Evolutionary conservation across 2,113 vertebrate species (phyloP).

Genomic region (Tupaia tana): DNA sequence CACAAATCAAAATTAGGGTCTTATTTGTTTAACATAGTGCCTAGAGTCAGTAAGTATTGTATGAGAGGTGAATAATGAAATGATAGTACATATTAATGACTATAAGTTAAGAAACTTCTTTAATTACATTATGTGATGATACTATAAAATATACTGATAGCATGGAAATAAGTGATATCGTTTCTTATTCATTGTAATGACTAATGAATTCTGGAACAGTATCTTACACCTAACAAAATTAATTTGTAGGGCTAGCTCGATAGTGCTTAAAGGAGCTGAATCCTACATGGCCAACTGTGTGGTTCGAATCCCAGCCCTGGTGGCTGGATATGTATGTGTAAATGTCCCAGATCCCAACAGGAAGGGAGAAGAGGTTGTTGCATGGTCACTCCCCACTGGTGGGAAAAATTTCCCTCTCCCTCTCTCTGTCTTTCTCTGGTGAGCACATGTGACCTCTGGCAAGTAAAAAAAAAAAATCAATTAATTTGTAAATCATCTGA

Average conservation of each 20-base stretch:
- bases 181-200: conserved; percentile 50
- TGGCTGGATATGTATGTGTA: too few relatives aligned
- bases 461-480: background rate
- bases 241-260: background rate
- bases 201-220: background rate
- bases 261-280: too few relatives aligned
- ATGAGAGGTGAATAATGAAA: background rate
- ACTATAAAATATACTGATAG: background rate
- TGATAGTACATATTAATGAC: background rate
- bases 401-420: too few relatives aligned
- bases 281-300: too few relatives aligned
- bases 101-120: background rate
- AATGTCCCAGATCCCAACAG: too few relatives aligned
- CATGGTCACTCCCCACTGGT: too few relatives aligned
- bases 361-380: too few relatives aligned
- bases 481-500: conserved; percentile 9
- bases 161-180: background rate
- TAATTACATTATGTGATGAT: conserved; percentile 6
- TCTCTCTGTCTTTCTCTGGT: too few relatives aligned
- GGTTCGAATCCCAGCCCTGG: too few relatives aligned
- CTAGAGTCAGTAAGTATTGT: background rate
- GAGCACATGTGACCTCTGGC: too few relatives aligned
- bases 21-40: conserved; percentile 36
- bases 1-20: conserved; percentile 54
- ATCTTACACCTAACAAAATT: conserved; percentile 25